Base-by-base conservation (phyloP, 2,888 invertebrate species). In the Sycophila texana region DNA sequence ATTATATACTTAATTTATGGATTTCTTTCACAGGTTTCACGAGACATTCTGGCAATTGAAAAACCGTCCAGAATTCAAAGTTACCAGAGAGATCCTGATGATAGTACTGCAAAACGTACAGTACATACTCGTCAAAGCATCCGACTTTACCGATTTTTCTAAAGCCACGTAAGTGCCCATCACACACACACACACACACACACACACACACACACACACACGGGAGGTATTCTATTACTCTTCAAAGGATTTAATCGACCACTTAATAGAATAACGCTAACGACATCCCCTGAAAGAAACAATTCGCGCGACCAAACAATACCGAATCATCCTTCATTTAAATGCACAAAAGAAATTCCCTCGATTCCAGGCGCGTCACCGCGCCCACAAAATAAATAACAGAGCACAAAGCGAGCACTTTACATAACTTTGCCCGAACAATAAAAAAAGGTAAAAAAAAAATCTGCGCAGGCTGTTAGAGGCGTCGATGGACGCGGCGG, bases 91-190 rank as follows among this genome's bases (percentile, higher is more conserved):
- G 79, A 94, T 95, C 51, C 92, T 99, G 86, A 98, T 99, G 98
- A 93, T 97, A n/a, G 96, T 97, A 0, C 92, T 99, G 80, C 97
- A 98, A 87, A 95, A 96, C 85, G 91, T 99, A 0, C 95, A 96
- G 79, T 94, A 95, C 83, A 93, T 98, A 81, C 93, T 96, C 63
- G 92, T 99, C 60, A 92, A 96, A 68, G 96, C 95, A 1, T 94
- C 95, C 0, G 92, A 93, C 78, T 92, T 93, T 79, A 91, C 93
- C 0, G 93, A 94, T 81, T 94, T 94, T 83, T 91, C 92, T 13
- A 91, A 91, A 89, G 92, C 93, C 68, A 92, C 91, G 94, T 94
- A 90, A 86, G 90, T 86, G 26, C n/a, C n/a, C n/a, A n/a, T n/a
- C 3, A 26, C 3, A 26, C 26, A 1, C 26, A 26, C 26, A 1